These are phyloP conservation scores for human (Homo sapiens) DNA, from an alignment of 2,113 vertebrate genomes.

Conservation along the genomic window DNA sequence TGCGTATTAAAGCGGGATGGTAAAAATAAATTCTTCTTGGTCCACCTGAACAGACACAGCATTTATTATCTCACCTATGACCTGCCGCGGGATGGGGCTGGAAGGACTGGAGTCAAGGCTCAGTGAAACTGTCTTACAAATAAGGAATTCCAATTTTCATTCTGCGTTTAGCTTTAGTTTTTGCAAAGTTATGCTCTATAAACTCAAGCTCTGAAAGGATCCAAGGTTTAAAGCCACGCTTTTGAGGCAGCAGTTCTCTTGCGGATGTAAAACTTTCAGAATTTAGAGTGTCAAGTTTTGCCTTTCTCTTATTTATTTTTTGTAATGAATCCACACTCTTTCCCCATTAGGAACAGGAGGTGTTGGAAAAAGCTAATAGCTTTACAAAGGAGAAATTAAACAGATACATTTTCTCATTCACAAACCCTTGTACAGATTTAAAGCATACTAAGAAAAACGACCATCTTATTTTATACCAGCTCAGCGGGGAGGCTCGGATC, in stretches of 20 bases:
- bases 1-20: not conserved
- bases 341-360: not conserved
- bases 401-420: not conserved
- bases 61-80: rapidly evolving
- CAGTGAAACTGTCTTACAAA: not conserved
- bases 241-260: not conserved
- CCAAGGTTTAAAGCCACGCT: not conserved
- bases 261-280: not conserved
- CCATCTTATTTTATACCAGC: not conserved
- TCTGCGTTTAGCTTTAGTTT: not conserved
- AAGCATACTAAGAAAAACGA: not conserved
- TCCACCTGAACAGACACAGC: not conserved
- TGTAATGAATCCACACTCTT: not conserved
- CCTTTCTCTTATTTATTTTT: no score
- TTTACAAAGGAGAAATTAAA: not conserved
- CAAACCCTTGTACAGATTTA: not conserved
- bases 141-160: not conserved
- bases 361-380: not conserved
- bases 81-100: not conserved
- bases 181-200: not conserved
- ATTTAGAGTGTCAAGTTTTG: not conserved
- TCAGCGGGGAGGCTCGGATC: not conserved
- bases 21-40: not conserved
- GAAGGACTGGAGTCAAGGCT: not conserved
- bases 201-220: not conserved